Evolutionary conservation across 2,888 invertebrate species (phyloP).

Genomic region (Lepeophtheirus nordmannii): DNA sequence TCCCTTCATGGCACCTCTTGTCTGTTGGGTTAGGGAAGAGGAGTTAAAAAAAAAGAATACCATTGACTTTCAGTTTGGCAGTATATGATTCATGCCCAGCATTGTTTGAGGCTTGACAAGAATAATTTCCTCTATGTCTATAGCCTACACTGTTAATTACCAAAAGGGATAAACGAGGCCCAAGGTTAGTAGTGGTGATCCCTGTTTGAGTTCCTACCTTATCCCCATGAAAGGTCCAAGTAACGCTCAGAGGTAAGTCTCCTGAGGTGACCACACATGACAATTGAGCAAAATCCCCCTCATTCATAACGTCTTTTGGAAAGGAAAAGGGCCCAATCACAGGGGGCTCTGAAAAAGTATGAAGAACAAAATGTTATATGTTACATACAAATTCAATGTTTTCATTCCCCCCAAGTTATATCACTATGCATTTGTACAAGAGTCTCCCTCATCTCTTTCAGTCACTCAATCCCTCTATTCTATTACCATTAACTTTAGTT

Average conservation of each 20-base stretch:
- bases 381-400: too few relatives aligned
- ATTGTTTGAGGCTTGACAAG: conserved; percentile 50
- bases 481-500: conserved; percentile 50
- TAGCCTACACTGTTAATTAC: conserved; percentile 46
- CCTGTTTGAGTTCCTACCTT: conserved; percentile 36
- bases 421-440: too few relatives aligned
- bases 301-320: conserved; percentile 52
- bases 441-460: background rate
- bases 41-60: conserved; percentile 36
- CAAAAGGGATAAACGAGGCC: conserved; percentile 31
- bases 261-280: conserved; percentile 57
- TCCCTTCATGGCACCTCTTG: background rate
- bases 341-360: conserved; percentile 46
- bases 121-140: conserved; percentile 53
- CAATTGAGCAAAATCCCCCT: conserved; percentile 55
- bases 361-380: background rate
- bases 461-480: background rate
- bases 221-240: conserved; percentile 56
- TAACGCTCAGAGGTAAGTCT: conserved; percentile 58
- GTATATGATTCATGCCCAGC: conserved; percentile 49
- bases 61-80: conserved; percentile 47
- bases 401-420: too few relatives aligned
- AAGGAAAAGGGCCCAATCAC: conserved; percentile 59
- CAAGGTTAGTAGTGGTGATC: conserved; percentile 30
- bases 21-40: background rate